Evolutionary conservation across 1,140 invertebrate species (phyloP), one percentile per base, ranked within the genome.

Genomic region (Polypedilum pembai): DNA sequence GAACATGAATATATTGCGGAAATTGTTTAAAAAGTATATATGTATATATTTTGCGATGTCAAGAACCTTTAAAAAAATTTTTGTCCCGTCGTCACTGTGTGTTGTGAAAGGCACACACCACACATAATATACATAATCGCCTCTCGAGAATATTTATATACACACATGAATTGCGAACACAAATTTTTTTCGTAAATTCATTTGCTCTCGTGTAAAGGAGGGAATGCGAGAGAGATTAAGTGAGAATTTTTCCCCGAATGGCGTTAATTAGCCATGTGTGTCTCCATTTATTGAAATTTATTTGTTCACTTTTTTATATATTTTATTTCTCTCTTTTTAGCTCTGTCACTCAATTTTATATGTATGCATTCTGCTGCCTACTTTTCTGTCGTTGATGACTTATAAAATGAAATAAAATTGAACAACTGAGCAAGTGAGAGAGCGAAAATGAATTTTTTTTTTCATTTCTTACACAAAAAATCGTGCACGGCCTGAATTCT

Each of bases 231-330:
- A 56, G 45, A 56, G 45, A 56, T 56, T 56, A 56, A 56, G 45
- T 56, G 45, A 56, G 45, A 56, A 56, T 56, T 56, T 56, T 56
- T 56, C 45, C 24, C 45, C 45, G 45, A 56, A 56, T 56, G 45
- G 45, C 45, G 45, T 56, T 56, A 56, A 56, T 56, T 56, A 56
- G 45, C 12, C 45, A 56, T 56, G 45, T 73, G n/a, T 73, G 15
- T 73, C 72, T 40, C 72, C 21, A 40, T 73, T 73, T 40, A 40
- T 33, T 73, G 72, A 73, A 40, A 73, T 73, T 73, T 73, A 40
- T 56, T 56, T 73, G 33, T 72, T 72, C 66, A 40, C 21, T n/a
- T 69, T 33, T 40, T 24, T 73, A 21, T 73, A 40, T n/a, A 15
- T 73, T n/a, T 73, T 73, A 40, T 33, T 40, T 73, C 33, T 72